Conservation (phyloP, 2,797 vertebrate genomes). For the Lacerta viridis region DNA sequence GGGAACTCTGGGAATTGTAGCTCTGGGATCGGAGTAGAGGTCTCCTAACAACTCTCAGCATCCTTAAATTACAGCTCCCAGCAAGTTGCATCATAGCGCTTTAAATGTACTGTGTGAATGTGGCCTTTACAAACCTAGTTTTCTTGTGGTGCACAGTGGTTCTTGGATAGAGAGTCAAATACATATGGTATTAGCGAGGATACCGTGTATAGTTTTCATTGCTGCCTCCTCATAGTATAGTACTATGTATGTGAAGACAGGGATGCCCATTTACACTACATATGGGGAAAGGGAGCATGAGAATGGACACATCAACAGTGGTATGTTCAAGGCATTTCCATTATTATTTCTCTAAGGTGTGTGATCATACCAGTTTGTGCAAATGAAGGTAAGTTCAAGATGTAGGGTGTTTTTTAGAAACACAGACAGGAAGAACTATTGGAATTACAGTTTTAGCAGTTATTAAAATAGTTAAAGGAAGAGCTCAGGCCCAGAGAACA, state of each 20-base stretch:
- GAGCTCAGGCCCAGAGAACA: constrained; percentile 12
- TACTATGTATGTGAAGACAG: background rate
- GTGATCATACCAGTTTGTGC: background rate
- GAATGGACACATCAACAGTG: background rate
- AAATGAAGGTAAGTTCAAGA: constrained; percentile 13
- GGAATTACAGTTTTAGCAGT: constrained; percentile 37
- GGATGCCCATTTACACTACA: background rate
- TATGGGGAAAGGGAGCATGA: background rate
- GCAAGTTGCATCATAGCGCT: too few relatives aligned
- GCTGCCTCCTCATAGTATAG: too few relatives aligned
- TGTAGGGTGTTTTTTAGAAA: constrained; percentile 33
- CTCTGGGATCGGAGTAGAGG: too few relatives aligned
- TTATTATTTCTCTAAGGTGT: constrained; percentile 45
- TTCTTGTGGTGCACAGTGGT: too few relatives aligned
- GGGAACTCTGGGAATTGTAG: too few relatives aligned
- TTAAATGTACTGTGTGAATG: too few relatives aligned
- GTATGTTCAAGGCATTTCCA: background rate
- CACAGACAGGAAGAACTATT: constrained; percentile 18
- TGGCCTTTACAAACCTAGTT: too few relatives aligned
- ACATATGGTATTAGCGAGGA: too few relatives aligned
- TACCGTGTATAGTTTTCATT: too few relatives aligned
- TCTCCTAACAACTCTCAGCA: too few relatives aligned
- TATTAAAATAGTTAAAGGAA: constrained; percentile 43
- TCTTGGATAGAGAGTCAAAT: too few relatives aligned
- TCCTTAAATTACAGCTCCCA: too few relatives aligned